Conservation (phyloP, 2,888 invertebrate species). For the Eupsilia transversa region DNA sequence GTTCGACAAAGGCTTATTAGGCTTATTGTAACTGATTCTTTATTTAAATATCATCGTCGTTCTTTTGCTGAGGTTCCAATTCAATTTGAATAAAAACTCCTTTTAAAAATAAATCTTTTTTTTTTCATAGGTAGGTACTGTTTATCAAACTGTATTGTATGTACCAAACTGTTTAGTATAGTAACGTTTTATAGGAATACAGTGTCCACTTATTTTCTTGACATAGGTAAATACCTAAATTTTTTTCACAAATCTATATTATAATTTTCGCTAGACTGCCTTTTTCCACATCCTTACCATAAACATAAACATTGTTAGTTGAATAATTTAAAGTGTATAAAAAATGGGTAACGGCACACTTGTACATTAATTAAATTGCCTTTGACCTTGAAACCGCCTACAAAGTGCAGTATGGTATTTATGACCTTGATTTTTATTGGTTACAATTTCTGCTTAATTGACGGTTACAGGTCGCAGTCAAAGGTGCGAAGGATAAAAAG, state of each 20-base stretch:
- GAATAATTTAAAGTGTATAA: neutral
- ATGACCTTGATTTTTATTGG: constrained; percentile 3
- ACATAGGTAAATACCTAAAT: neutral
- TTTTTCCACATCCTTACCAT: neutral
- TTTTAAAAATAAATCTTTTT: too few species aligned
- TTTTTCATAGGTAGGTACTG: too few species aligned
- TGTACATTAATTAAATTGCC: neutral
- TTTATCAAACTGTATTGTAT: too few species aligned
- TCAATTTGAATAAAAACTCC: neutral
- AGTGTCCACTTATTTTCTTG: neutral
- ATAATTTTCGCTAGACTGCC: neutral
- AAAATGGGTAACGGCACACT: neutral
- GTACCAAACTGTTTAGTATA: neutral
- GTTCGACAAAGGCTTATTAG: neutral
- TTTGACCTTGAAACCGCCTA: neutral
- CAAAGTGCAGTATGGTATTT: neutral
- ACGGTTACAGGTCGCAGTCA: constrained; percentile 28
- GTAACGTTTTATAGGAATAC: neutral
- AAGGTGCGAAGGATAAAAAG: constrained; percentile 26
- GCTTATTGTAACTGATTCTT: neutral
- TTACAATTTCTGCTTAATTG: constrained; percentile 15
- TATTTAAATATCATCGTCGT: neutral
- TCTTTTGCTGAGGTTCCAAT: neutral
- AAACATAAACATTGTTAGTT: neutral
- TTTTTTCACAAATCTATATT: neutral